Evolutionary conservation across 2,888 invertebrate species (phyloP).

Genomic region (Baccha elongata): DNA sequence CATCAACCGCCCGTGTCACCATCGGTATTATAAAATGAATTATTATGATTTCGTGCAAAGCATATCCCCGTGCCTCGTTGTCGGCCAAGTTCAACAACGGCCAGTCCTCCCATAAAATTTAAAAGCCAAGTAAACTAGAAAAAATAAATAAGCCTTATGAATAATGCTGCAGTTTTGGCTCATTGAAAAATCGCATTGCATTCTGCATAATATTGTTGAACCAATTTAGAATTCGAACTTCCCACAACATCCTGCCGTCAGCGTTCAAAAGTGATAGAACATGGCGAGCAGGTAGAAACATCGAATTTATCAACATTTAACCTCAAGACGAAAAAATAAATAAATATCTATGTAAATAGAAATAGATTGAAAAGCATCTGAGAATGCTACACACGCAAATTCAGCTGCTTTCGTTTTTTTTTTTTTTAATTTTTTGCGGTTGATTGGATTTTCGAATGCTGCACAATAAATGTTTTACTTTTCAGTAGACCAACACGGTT

Average conservation of each 20-base stretch:
- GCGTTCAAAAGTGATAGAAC: conserved; percentile 55
- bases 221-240: conserved; percentile 66
- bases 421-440: conserved; percentile 27
- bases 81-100: conserved; percentile 71
- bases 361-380: conserved; percentile 15
- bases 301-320: conserved; percentile 45
- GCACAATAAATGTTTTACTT: conserved; percentile 5
- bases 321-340: conserved; percentile 40
- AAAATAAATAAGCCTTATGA: conserved; percentile 25
- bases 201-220: conserved; percentile 39
- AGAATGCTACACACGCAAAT: conserved; percentile 9
- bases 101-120: conserved; percentile 59
- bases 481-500: conserved; percentile 32
- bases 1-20: conserved; percentile 40
- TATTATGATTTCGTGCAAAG: conserved; percentile 56
- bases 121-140: conserved; percentile 46
- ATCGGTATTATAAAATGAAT: conserved; percentile 46
- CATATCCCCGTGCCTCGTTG: conserved; percentile 1
- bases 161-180: conserved; percentile 51
- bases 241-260: conserved; percentile 72
- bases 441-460: conserved; percentile 34
- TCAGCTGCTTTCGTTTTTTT: conserved; percentile 25
- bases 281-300: conserved; percentile 52
- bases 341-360: conserved; percentile 23
- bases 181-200: conserved; percentile 36